Base-by-base conservation (phyloP, 2,888 invertebrate genomes). In the Apamea crenata region DNA sequence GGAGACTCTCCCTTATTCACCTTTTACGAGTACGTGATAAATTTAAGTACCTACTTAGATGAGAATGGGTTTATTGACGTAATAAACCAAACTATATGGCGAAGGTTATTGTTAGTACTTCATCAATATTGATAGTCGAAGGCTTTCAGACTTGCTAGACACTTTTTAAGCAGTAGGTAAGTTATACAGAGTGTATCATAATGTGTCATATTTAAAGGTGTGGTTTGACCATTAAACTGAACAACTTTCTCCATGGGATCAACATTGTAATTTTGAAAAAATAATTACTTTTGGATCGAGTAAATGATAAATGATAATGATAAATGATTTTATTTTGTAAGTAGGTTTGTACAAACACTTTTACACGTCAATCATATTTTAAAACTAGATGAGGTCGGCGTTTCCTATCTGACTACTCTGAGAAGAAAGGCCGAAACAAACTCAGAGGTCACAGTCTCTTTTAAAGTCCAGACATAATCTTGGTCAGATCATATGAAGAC, bases 51-150 rank as follows among this genome's bases (percentile, higher is more conserved):
- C 59, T 69, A 81, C 73, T 74, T 74, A 81, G 29, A 69, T 59
- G 40, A 65, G 10, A 82, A 82, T 67, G 68, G 56, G 56, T 82
- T 81, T 82, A 82, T 74, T 65, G 82, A 53, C 8, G 85, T 85
- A 74, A 81, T 82, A 85, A 82, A 82, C 63, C 29, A 69, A 82
- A 81, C 40, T 81, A 36, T 82, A 81, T 16, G 36, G 50, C 29
- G 12, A 14, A 72, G 61, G 81, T 71, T 80, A 71, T 36, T 61
- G 44, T 61, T 25, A 53, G 84, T 70, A 67, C 50, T 71, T 61
- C 29, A 67, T 67, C 53, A 29, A 56, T 32, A 7, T 72, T 44
- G 59, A 66, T 59, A 47, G 25, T 8, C 47, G 29, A 29, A 29
- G 16, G 44, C 66, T 59, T 80, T 83, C 25, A 82, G 75, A 29